Evolutionary conservation across 2,113 vertebrate species (phyloP).

Genomic region (Platanista minor): DNA sequence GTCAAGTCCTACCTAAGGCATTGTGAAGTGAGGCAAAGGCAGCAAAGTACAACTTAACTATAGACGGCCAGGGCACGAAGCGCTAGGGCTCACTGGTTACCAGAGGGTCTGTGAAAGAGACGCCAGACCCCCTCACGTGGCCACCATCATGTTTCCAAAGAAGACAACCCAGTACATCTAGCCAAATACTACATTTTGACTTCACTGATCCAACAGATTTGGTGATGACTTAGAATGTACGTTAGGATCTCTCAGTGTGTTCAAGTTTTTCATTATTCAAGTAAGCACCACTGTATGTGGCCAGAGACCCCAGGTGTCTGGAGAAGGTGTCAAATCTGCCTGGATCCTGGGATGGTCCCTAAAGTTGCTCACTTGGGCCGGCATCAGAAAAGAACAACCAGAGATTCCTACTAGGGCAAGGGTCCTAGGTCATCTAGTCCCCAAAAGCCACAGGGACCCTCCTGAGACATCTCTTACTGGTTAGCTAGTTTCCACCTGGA

Average conservation of each 20-base stretch:
- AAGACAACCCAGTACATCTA: not conserved
- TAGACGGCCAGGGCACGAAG: no score
- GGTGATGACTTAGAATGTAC: not conserved
- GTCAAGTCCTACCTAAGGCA: not conserved
- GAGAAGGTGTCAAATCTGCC: not conserved
- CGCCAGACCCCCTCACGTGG: not conserved
- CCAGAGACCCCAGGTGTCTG: not conserved
- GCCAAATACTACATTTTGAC: not conserved
- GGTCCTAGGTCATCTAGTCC: not conserved
- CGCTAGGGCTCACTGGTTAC: no score
- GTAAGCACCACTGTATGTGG: not conserved
- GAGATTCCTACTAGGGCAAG: not conserved
- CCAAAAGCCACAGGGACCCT: not conserved
- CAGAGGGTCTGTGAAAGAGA: not conserved
- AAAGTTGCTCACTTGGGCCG: no score
- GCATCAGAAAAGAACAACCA: not conserved
- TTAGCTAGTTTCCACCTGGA: not conserved
- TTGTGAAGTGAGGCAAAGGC: no score
- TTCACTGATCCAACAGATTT: not conserved
- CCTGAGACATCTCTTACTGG: not conserved
- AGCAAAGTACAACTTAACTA: not conserved
- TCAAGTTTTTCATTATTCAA: not conserved
- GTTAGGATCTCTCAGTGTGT: not conserved
- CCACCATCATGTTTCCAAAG: not conserved
- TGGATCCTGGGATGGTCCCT: not conserved